Percentiles rank a stretch among this genome's conserved stretches.
phyloP scores from a whole-genome alignment of 64 coral and sea anemone genomes.

The Porites lutea region DNA sequence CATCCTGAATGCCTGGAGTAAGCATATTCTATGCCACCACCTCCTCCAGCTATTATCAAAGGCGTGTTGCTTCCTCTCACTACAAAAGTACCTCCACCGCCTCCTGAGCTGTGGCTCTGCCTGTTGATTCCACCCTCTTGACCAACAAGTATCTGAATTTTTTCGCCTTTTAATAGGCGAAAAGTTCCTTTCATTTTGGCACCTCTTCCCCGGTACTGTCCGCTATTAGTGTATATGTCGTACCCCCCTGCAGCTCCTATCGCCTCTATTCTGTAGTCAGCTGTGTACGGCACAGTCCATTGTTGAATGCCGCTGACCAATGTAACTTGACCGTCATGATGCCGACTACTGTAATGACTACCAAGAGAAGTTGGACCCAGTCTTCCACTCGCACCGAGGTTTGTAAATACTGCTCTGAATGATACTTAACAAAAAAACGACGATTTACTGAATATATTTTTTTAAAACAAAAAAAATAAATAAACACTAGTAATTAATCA shows the following conservation, averaged over 20 bases:
- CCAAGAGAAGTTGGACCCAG: constrained; percentile 6
- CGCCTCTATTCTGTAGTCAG: constrained; percentile 38
- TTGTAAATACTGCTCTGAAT: background rate
- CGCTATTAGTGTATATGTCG: background rate
- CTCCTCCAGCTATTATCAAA: too few species aligned
- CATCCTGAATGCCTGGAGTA: background rate
- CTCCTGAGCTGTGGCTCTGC: background rate
- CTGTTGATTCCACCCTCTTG: background rate
- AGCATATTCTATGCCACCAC: background rate
- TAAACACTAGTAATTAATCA: too few species aligned
- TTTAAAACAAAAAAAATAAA: too few species aligned
- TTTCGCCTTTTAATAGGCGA: background rate
- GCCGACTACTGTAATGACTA: background rate
- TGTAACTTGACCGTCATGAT: constrained; percentile 36
- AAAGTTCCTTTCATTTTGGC: constrained; percentile 53
- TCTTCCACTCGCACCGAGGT: background rate
- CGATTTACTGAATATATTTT: too few species aligned
- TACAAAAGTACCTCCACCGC: constrained; percentile 54
- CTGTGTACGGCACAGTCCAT: constrained; percentile 17
- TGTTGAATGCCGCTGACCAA: constrained; percentile 37
- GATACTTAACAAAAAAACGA: too few species aligned
- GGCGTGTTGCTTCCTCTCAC: too few species aligned
- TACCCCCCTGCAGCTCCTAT: constrained; percentile 45
- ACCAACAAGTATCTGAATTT: constrained; percentile 31
- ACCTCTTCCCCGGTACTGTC: constrained; percentile 16